Evolutionary conservation across 2,797 vertebrate genomes (phyloP), one percentile per base, ranked within the genome.

Genomic region (Chelonia mydas): DNA sequence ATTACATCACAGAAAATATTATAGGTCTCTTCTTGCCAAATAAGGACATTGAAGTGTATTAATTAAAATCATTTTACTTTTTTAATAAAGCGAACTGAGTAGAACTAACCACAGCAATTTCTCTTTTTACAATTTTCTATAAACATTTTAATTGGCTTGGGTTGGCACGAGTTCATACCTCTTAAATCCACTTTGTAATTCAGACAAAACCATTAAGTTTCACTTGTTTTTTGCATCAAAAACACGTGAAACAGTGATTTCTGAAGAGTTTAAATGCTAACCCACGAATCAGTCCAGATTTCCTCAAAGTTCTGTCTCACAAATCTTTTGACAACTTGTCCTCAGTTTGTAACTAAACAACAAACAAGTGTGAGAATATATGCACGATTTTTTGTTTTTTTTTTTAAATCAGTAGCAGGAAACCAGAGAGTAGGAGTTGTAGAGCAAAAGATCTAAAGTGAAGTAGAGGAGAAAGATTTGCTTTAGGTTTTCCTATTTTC

Each of bases 91-190:
- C 68, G 50, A 61, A 87, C 45, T 31, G 31, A 94, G 88, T 80
- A 50, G 21, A 37, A 90, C 78, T 50, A 93, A 83, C 68, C 68
- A 78, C 89, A 94, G 41, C 16, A 93, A 91, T 87, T 90, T 95
- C 37, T 89, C 87, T 86, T 78, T 83, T 78, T 25, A 16, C 27
- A 16, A 16, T 41, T 55, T 55, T n/a, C 54, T 78, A 45, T 86
- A 33, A 89, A 83, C 50, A 86, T 76, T 82, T 85, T 83, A 78
- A 93, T 68, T 89, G 68, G 50, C 50, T 89, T 68, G 50, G 61
- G 23, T 82, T 83, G 77, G 86, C 81, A 78, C 50, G 50, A 83
- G 84, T 50, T 77, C 83, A 86, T 51, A 89, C 23, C 50, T 93
- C 72, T 50, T 61, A 55, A 79, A 45, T 85, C 50, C 54, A 86